These are phyloP conservation scores for Drosophila melanogaster DNA, from an alignment of 1,140 invertebrate genomes.

Conservation along the genomic window DNA sequence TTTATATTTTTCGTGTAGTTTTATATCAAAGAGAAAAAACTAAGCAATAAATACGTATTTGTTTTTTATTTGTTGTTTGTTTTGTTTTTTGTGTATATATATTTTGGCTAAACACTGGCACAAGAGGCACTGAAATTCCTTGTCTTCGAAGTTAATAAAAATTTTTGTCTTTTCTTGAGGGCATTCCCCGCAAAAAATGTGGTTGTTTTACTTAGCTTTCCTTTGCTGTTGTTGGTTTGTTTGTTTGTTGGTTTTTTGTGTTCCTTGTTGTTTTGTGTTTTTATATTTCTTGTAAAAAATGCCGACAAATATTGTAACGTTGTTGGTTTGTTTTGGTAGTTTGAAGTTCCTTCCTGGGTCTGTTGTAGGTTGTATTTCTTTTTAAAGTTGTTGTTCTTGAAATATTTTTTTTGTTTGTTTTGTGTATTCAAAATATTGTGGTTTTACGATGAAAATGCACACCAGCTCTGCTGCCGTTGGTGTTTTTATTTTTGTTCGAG, in stretches of 20 bases:
- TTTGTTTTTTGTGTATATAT: constrained; percentile 76
- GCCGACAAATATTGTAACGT: constrained; percentile 72
- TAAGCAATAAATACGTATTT: constrained; percentile 83
- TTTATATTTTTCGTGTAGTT: constrained; percentile 64
- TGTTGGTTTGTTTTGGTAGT: constrained; percentile 55
- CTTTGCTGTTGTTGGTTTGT: constrained; percentile 32
- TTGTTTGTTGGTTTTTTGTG: constrained; percentile 19
- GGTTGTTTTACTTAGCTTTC: constrained; percentile 50
- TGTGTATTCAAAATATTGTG: constrained; percentile 55
- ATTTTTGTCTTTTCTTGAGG: constrained; percentile 44
- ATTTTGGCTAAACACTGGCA: constrained; percentile 83
- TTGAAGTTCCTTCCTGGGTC: constrained; percentile 47
- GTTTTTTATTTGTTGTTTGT: constrained; percentile 24
- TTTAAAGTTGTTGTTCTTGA: constrained; percentile 18
- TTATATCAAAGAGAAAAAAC: constrained; percentile 81
- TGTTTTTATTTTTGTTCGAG: constrained; percentile 54
- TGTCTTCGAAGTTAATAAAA: constrained; percentile 81
- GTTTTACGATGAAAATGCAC: constrained; percentile 71
- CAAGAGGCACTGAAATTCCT: constrained; percentile 83
- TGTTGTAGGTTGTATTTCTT: constrained; percentile 25
- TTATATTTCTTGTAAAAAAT: constrained; percentile 60
- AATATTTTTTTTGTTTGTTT: constrained; percentile 6
- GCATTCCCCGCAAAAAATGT: constrained; percentile 52
- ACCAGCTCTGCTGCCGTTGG: constrained; percentile 62
- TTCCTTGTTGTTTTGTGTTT: constrained; percentile 51